phyloP scores from a whole-genome alignment of 2,113 vertebrate genomes.

The Notothenia rossii region DNA sequence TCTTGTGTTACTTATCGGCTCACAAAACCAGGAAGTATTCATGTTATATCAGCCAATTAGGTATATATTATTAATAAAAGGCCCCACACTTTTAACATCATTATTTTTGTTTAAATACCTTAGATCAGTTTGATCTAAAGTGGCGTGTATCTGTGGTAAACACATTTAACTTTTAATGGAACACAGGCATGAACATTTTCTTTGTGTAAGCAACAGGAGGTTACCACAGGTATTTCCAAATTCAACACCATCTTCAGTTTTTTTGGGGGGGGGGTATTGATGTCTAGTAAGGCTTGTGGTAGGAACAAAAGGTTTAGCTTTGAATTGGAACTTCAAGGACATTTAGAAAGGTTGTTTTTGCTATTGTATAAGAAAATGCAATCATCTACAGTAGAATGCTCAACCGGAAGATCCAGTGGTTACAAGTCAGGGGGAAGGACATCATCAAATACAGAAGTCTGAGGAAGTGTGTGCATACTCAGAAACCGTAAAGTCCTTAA shows the following conservation, averaged over 20 bases:
- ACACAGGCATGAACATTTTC: background rate
- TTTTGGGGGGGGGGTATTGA: background rate
- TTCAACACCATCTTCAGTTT: background rate
- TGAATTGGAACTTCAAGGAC: background rate
- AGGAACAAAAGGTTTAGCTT: too few relatives aligned
- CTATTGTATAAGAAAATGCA: background rate
- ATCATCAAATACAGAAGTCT: slow-evolving; percentile 18
- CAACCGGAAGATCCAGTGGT: background rate
- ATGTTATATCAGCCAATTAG: background rate
- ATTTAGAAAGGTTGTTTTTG: background rate
- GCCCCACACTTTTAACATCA: background rate
- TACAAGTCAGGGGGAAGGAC: slow-evolving; percentile 16
- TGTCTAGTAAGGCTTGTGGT: background rate
- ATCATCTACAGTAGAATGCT: slow-evolving; percentile 2
- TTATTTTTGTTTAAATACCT: slow-evolving; percentile 4
- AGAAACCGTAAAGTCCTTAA: slow-evolving; percentile 1
- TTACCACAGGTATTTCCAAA: background rate
- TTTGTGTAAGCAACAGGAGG: background rate
- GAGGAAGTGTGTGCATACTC: slow-evolving; percentile 2
- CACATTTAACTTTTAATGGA: background rate
- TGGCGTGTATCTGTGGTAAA: background rate
- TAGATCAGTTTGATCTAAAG: background rate
- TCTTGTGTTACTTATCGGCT: background rate
- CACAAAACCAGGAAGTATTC: background rate
- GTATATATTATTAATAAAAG: background rate